Conservation (phyloP, 2,113 vertebrate genomes). For the Stictonetta naevosa region DNA sequence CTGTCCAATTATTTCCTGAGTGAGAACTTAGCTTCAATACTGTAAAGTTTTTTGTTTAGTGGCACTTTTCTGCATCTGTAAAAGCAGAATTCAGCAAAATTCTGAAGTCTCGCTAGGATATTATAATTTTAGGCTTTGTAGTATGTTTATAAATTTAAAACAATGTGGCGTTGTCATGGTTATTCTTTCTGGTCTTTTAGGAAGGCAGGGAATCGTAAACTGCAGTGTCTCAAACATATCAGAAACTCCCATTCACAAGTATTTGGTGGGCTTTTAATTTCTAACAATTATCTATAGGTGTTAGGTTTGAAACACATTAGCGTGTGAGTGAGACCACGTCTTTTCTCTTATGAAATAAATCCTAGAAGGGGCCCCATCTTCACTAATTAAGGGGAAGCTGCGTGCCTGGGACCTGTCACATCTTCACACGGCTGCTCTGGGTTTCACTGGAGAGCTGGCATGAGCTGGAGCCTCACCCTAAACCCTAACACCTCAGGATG, state of each 20-base stretch:
- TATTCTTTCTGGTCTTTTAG: not conserved
- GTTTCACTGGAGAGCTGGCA: not conserved
- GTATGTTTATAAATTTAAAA: not conserved
- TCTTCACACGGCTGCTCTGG: not conserved
- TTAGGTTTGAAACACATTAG: not conserved
- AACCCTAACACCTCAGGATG: not conserved
- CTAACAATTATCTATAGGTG: not conserved
- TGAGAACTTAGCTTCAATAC: not conserved
- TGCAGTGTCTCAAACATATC: not conserved
- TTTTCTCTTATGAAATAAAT: not conserved
- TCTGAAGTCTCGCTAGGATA: not conserved
- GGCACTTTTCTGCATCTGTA: not conserved
- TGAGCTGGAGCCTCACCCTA: not conserved
- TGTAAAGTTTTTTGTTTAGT: not conserved
- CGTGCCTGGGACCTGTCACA: not conserved
- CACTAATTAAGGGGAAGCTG: not conserved
- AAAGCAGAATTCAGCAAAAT: not conserved
- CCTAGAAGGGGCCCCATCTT: too few relatives aligned
- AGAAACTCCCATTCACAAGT: not conserved
- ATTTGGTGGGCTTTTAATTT: not conserved
- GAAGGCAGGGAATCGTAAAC: not conserved
- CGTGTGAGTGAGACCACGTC: rapidly evolving
- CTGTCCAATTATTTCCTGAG: not conserved
- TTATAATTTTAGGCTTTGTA: not conserved
- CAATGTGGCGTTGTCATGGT: not conserved